A percentile compares a stretch with the other conserved stretches of the same genome.
phyloP scores from a whole-genome alignment of 2,888 invertebrate species.

The Kryphioiulus occultus region DNA sequence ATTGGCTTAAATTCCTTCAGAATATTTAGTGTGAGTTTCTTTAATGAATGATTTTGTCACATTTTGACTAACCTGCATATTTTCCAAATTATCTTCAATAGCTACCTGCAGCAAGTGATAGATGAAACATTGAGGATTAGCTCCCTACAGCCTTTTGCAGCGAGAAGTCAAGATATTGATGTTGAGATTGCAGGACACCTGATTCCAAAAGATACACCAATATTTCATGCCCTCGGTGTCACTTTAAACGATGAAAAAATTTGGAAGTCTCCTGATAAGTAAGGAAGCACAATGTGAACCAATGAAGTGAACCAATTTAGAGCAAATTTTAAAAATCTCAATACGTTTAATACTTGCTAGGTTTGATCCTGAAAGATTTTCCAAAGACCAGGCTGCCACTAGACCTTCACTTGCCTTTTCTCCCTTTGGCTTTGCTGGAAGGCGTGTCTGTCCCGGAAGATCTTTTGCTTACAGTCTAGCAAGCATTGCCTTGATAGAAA shows the following conservation, averaged over 20 bases:
- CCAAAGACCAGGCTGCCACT: conserved; percentile 49
- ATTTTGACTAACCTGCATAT: background rate
- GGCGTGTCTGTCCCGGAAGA: conserved; percentile 58
- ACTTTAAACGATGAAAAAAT: conserved; percentile 58
- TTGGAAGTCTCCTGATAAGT: conserved; percentile 60
- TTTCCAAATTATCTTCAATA: conserved; percentile 53
- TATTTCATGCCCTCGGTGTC: conserved; percentile 63
- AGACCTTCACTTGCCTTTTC: conserved; percentile 58
- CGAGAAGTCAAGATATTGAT: conserved; percentile 61
- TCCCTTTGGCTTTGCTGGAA: conserved; percentile 63
- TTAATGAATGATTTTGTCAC: background rate
- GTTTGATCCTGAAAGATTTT: conserved; percentile 50
- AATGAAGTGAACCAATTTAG: background rate
- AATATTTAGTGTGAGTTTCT: background rate
- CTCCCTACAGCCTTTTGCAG: conserved; percentile 61
- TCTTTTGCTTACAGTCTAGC: conserved; percentile 59
- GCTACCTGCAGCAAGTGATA: conserved; percentile 61
- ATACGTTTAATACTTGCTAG: conserved; percentile 19
- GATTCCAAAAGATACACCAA: conserved; percentile 63
- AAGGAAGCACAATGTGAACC: background rate
- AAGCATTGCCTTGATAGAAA: conserved; percentile 32
- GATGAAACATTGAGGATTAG: conserved; percentile 62
- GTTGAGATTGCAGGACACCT: conserved; percentile 62
- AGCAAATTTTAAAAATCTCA: background rate
- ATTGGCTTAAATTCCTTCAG: background rate